Base-by-base conservation (phyloP, 2,113 vertebrate species). In the Marcusenius ussheri region DNA sequence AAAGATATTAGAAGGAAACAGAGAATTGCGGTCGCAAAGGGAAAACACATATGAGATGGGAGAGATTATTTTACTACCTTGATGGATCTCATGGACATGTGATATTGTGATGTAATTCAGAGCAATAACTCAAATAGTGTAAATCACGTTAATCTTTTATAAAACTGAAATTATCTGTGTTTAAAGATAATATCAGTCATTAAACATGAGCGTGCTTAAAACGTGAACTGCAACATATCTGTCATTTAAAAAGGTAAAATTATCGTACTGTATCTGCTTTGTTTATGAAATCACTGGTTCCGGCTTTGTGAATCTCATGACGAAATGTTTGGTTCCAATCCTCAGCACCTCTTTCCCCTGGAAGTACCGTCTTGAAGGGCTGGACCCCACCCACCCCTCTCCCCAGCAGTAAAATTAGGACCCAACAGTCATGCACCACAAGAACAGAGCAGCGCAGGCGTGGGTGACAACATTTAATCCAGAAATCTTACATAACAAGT, bases 401-500 rank as follows among this genome's bases (percentile, higher is more conserved):
- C 74, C 15, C 42, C 45, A 6, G 47, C 85, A 87, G 53, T 66
- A 77, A 66, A 24, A 77, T 77, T 77, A 47, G 13, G 39, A 27
- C 70, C 74, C 19, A 27, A 66, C 70, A 56, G 19, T 49, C 45
- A 56, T n/a, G 39, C 39, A 88, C 35, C 35, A 49, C 85, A 53
- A 66, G 49, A 42, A 56, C 87, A 84, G 27, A 80, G 49, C 46
- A 42, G 74, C 50, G 24, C 39, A 46, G 87, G 87, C 51, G 90
- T 88, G 47, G 90, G 90, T 50, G 85, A 70, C 83, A 56, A 88
- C 70, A 56, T 90, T 88, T 88, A 90, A 90, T 90, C 86, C 66
- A 83, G 70, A 51, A 90, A 70, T 83, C 70, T 90, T 90, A 83
- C 77, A 83, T 90, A 88, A 90, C 51, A 47, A 88, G 21, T 13